Conservation (phyloP, 2,888 invertebrate species). For the Chrysomela aeneicollis region DNA sequence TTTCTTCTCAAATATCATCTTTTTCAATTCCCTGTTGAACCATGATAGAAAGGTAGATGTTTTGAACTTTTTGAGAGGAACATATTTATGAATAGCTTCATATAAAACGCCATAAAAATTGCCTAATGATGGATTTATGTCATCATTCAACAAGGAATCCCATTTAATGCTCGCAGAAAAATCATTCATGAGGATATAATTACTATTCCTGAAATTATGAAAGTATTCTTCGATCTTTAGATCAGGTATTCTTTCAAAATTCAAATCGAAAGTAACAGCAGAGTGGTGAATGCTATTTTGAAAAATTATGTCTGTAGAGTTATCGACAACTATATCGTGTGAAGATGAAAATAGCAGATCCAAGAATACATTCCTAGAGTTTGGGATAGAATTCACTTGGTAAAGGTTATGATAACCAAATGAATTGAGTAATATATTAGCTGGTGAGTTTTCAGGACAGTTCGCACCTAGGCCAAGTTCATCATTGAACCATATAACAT, state of each 20-base stretch:
- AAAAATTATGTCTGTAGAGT: background rate
- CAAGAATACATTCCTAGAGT: conserved; percentile 7
- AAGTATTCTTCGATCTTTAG: conserved; percentile 9
- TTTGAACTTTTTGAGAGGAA: conserved; percentile 16
- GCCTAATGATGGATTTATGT: conserved; percentile 5
- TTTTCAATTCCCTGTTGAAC: conserved; percentile 13
- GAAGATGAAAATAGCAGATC: background rate
- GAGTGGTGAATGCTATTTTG: background rate
- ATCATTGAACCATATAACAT: conserved; percentile 9
- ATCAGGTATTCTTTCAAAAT: conserved; percentile 11
- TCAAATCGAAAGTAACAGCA: conserved; percentile 7
- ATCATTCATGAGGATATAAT: conserved; percentile 14
- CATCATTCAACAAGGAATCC: conserved; percentile 6
- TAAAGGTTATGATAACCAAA: conserved; percentile 1
- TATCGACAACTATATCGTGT: conserved; percentile 6
- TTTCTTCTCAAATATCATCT: conserved; percentile 13
- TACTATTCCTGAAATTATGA: conserved; percentile 8
- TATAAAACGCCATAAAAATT: conserved; percentile 4
- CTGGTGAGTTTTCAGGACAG: conserved; percentile 1
- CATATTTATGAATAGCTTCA: conserved; percentile 7
- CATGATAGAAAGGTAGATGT: conserved; percentile 5
- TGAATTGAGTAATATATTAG: conserved; percentile 4
- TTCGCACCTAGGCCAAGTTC: conserved; percentile 1
- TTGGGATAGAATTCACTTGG: background rate
- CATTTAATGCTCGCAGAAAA: conserved; percentile 9